These are phyloP conservation scores for Petrocephalus sullivani DNA, from an alignment of 2,797 vertebrate genomes.

Conservation along the genomic window DNA sequence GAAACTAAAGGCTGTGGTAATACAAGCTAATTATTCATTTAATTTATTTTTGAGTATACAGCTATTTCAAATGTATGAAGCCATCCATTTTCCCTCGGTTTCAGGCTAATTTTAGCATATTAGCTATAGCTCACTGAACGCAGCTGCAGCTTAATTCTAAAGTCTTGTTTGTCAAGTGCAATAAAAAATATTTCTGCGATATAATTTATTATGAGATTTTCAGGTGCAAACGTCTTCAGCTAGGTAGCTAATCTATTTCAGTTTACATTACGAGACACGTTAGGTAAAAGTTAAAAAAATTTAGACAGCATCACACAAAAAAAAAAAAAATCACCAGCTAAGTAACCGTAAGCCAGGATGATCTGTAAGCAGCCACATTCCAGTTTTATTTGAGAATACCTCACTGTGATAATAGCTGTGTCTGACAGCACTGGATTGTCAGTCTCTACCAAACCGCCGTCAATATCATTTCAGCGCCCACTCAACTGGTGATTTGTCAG, in stretches of 20 bases:
- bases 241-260: neutral
- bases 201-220: neutral
- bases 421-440: neutral
- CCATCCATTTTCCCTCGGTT: neutral
- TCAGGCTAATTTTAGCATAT: constrained; percentile 1
- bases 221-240: neutral
- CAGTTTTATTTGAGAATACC: constrained; percentile 1
- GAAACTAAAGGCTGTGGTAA: neutral
- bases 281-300: neutral
- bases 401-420: neutral
- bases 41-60: neutral
- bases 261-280: neutral
- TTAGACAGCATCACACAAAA: neutral
- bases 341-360: neutral
- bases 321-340: neutral
- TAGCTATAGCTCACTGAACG: neutral
- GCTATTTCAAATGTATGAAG: neutral
- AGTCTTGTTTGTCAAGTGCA: neutral
- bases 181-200: neutral
- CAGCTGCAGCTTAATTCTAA: neutral
- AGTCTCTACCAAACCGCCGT: neutral
- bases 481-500: neutral
- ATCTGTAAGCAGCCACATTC: neutral
- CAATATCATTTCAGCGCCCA: neutral
- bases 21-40: neutral